Percentiles rank a stretch among this genome's conserved stretches.
phyloP scores from a whole-genome alignment of 1,140 invertebrate genomes.

The Zaprionus ornatus region DNA sequence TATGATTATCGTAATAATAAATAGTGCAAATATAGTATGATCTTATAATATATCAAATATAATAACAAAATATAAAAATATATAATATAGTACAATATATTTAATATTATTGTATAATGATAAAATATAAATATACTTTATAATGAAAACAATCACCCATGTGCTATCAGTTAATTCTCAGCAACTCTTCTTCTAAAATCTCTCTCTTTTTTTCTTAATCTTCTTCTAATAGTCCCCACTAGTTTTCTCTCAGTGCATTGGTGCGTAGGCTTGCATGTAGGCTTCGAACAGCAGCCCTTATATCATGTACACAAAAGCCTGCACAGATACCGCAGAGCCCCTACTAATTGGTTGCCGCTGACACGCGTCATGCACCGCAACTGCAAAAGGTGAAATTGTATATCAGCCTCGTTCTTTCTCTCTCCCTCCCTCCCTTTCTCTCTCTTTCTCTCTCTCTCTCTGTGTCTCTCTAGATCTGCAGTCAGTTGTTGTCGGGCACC shows the following conservation, averaged over 20 bases:
- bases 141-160: too few relatives aligned
- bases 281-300: conserved; percentile 50
- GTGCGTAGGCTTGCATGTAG: conserved; percentile 6
- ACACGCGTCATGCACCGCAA: conserved; percentile 65
- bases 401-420: conserved; percentile 11
- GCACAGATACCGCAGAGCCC: conserved; percentile 51
- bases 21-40: too few relatives aligned
- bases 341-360: conserved; percentile 69
- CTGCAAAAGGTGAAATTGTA: conserved; percentile 53
- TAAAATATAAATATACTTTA: too few relatives aligned
- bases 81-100: too few relatives aligned
- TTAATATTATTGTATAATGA: too few relatives aligned
- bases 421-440: not conserved
- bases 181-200: too few relatives aligned
- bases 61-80: too few relatives aligned
- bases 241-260: conserved; percentile 15
- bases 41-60: too few relatives aligned
- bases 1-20: too few relatives aligned
- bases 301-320: conserved; percentile 55
- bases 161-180: too few relatives aligned
- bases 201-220: too few relatives aligned
- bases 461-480: not conserved
- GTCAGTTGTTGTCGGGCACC: not conserved
- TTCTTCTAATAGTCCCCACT: not conserved
- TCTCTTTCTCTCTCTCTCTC: not conserved